Base-by-base conservation (phyloP, 2,113 vertebrate species). In the Anoplopoma fimbria region DNA sequence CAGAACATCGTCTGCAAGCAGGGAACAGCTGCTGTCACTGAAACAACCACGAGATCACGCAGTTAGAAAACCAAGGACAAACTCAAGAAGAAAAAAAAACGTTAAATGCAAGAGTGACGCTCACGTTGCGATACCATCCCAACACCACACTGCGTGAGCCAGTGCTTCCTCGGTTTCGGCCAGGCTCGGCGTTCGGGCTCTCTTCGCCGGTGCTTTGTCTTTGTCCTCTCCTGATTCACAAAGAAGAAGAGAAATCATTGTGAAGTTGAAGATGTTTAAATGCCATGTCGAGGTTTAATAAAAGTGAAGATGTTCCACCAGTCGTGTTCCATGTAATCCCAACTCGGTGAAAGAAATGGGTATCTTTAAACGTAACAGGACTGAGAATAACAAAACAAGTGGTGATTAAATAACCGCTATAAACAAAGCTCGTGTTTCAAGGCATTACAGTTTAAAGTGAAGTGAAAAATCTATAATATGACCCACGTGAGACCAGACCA, bases 71-170 rank as follows among this genome's bases (percentile, higher is more conserved):
- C 1, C 31, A 27, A 31, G 4, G 23, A 74, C 19, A 13, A 1
- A 42, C 10, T 1, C 15, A 45, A 49, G 6, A 49, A 1, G 2
- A 23, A 49, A 8, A 49, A 9, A 38, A 0, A 2, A 25, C 4
- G 1, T 62, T 34, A n/a, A 79, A 68, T 45, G 27, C 6, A 17
- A 1, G 1, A 1, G 3, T 0, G 0, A 3, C 95, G 55, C 58
- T 90, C 85, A 99, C 98, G 95, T 96, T 89, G 96, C 86, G 27
- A 99, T 94, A 45, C 97, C 98, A 1, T 95, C 92, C 63, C 96
- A 98, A 61, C 95, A 94, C 98, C 97, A 99, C 53, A 98, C 97
- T 0, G 96, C 96, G 68, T 97, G 96, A 6, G 95, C 95, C 51
- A 99, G 90, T 27, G 95, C 91, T 79, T 95, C 96, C 77, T 97